A percentile compares a stretch with the other conserved stretches of the same genome.
These are phyloP conservation scores for Adelosebastes latens DNA, from an alignment of 2,797 vertebrate genomes.

Conservation along the genomic window DNA sequence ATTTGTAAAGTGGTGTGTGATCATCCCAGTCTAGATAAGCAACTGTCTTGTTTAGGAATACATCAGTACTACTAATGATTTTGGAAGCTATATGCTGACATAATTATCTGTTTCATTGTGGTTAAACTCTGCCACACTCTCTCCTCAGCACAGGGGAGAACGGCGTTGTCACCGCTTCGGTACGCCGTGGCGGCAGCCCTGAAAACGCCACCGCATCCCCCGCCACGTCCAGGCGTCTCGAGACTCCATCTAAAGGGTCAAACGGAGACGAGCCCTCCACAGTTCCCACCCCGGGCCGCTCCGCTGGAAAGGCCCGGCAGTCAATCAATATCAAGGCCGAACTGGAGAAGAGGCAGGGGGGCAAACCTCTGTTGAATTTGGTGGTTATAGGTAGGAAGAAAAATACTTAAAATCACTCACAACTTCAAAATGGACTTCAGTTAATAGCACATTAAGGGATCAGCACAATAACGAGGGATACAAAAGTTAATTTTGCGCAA, in stretches of 20 bases:
- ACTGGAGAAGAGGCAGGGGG: slow-evolving; percentile 95
- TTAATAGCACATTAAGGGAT: background rate
- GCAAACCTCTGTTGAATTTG: slow-evolving; percentile 94
- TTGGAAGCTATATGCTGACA: background rate
- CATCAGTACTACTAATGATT: background rate
- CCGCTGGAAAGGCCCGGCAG: slow-evolving; percentile 87
- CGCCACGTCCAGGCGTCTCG: slow-evolving; percentile 67
- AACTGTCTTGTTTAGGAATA: background rate
- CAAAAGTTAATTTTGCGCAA: background rate
- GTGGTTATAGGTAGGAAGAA: slow-evolving; percentile 92
- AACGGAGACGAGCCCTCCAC: slow-evolving; percentile 82
- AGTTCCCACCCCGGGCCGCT: slow-evolving; percentile 80
- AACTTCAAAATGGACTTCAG: background rate
- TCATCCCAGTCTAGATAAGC: background rate
- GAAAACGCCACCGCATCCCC: slow-evolving; percentile 69
- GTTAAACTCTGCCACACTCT: slow-evolving; percentile 7
- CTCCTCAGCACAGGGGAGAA: slow-evolving; percentile 86
- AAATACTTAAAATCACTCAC: background rate
- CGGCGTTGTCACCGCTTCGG: slow-evolving; percentile 59
- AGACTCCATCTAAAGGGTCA: slow-evolving; percentile 72
- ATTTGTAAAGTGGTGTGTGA: background rate
- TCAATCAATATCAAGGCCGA: slow-evolving; percentile 92
- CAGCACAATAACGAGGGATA: background rate
- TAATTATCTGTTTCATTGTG: background rate
- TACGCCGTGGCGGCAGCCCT: slow-evolving; percentile 79